Conservation (phyloP, 2,888 invertebrate genomes). For the Drepana falcataria region DNA sequence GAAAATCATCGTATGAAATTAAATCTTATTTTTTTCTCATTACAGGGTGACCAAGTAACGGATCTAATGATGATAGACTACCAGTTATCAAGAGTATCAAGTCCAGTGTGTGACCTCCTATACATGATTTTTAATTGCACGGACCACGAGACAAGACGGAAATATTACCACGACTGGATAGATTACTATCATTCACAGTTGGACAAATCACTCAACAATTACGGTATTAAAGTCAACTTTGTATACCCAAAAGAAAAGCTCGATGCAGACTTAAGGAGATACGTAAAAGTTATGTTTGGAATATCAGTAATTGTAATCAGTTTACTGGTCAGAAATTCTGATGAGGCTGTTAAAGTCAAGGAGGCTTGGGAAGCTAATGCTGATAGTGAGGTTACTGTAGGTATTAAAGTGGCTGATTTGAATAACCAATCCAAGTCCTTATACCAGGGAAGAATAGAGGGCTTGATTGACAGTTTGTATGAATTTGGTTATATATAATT, state of each 20-base stretch:
- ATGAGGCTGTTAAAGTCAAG: slow-evolving; percentile 19
- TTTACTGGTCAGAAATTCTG: slow-evolving; percentile 14
- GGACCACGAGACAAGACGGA: slow-evolving; percentile 22
- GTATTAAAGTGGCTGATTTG: too few relatives aligned
- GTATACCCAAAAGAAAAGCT: slow-evolving; percentile 29
- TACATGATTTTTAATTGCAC: slow-evolving; percentile 34
- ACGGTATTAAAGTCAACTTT: slow-evolving; percentile 22
- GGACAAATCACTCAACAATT: slow-evolving; percentile 19
- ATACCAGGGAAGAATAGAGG: too few relatives aligned
- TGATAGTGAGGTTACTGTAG: too few relatives aligned
- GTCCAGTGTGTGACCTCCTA: slow-evolving; percentile 25
- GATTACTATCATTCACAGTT: slow-evolving; percentile 28
- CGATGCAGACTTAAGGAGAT: slow-evolving; percentile 28
- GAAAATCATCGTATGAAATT: too few relatives aligned
- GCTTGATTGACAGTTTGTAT: too few relatives aligned
- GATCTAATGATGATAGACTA: slow-evolving; percentile 35
- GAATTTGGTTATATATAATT: too few relatives aligned
- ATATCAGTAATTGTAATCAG: slow-evolving; percentile 10
- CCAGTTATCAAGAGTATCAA: slow-evolving; percentile 23
- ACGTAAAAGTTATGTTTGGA: slow-evolving; percentile 17
- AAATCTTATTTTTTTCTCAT: too few relatives aligned
- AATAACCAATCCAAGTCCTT: too few relatives aligned
- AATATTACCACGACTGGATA: slow-evolving; percentile 27
- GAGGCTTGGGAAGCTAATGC: slow-evolving; percentile 7
- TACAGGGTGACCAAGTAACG: slow-evolving; percentile 20